Evolutionary conservation across 2,113 vertebrate genomes (phyloP), one percentile per base, ranked within the genome.

Genomic region (Lasiurus borealis): DNA sequence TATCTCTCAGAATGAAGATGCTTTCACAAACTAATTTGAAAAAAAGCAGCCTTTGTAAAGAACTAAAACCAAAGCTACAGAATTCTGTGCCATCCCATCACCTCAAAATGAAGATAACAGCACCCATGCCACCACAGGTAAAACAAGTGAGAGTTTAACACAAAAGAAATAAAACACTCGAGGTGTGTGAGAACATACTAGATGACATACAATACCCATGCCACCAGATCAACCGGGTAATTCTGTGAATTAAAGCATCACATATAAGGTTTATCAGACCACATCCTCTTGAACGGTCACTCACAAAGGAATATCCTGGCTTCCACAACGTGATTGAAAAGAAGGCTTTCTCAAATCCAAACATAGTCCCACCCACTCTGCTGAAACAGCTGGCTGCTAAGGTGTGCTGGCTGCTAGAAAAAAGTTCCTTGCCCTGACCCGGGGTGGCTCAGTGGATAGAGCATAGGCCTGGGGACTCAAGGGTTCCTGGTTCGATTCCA

Each of bases 381-480:
- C 46, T 59, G 86, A 92, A 86, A 54, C 48, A 76, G 2, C 21
- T 19, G 68, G 27, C 14, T 76, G 31, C 16, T 80, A 75, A 75
- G 36, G 25, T 25, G 80, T 59, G 57, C 52, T 54, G 50, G 19
- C 88, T 66, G 25, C 87, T 71, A 25, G 52, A 62, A 94, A 62
- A 95, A 89, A 95, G 48, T 59, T 82, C 46, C 62, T 85, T 84
- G 62, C 27, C 62, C 62, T 64, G 62, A 12, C n/a, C 27, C 11
- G 0, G 8, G 12, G 62, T 64, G 25, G 25, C 25, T 64, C 62
- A 29, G 62, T 64, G 27, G 27, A 13, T 29, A 64, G 25, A 64
- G 62, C 27, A 4, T 12, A 4, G 4, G 11, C 62, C 62, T 13
- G 27, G 4, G 27, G 9, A 64, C 62, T 13, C 4, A 29, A 64